Percentiles rank a stretch among this genome's conserved stretches.
Conservation (phyloP, 2,888 invertebrate genomes). For the Caenorhabditis sinica region DNA sequence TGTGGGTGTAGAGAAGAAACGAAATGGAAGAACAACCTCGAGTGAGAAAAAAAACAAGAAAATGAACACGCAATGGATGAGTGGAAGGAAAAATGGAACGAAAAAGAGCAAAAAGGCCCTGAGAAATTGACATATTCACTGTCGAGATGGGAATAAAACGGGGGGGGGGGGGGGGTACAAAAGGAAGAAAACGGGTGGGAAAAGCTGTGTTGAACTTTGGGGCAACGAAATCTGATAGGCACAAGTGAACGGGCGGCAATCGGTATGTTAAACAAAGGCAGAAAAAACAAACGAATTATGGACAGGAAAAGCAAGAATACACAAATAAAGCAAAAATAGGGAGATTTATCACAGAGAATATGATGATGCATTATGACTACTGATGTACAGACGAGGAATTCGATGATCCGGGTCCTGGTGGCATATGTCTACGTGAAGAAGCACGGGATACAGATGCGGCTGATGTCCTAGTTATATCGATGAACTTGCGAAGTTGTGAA, state of each 20-base stretch:
- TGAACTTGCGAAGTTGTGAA: slow-evolving; percentile 89
- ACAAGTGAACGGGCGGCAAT: neutral
- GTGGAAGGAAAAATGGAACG: slow-evolving; percentile 9
- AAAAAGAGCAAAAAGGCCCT: slow-evolving; percentile 26
- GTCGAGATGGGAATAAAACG: slow-evolving; percentile 27
- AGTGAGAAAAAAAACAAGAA: slow-evolving; percentile 33
- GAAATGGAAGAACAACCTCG: slow-evolving; percentile 19
- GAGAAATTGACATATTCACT: slow-evolving; percentile 24
- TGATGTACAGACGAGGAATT: slow-evolving; percentile 54
- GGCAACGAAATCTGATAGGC: neutral
- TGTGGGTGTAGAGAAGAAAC: slow-evolving; percentile 1
- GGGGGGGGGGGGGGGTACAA: neutral
- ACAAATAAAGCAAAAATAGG: slow-evolving; percentile 24
- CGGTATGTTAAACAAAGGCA: neutral
- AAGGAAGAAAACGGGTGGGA: neutral
- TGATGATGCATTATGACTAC: neutral
- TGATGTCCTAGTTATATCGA: slow-evolving; percentile 47
- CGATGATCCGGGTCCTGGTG: slow-evolving; percentile 45
- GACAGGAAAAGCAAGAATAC: slow-evolving; percentile 34
- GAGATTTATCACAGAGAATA: slow-evolving; percentile 25
- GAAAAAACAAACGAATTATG: slow-evolving; percentile 26
- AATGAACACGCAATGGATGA: slow-evolving; percentile 45
- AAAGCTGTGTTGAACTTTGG: slow-evolving; percentile 32
- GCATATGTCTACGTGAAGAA: slow-evolving; percentile 59
- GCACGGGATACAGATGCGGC: slow-evolving; percentile 62